Base-by-base conservation (phyloP, 2,888 invertebrate genomes). In the Alentia gelatinosa region DNA sequence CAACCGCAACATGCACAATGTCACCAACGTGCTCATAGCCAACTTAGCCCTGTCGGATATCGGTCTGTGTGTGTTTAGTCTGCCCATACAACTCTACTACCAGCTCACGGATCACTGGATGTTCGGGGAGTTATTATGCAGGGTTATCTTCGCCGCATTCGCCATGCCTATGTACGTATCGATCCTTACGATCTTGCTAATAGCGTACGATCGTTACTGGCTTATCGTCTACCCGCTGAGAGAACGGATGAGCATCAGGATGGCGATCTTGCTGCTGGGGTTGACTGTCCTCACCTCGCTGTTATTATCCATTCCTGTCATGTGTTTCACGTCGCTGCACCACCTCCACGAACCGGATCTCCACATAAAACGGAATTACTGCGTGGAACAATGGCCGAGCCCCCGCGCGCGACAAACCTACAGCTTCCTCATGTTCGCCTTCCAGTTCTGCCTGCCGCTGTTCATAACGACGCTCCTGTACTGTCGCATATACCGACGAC, bases 101-200 rank as follows among this genome's bases (percentile, higher is more conserved):
- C 95, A 95, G 91, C 92, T 96, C 37, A 95, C 94, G 3, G 94
- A 95, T 92, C 92, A 94, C 90, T 96, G 96, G 96, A 92, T 94
- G 40, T 95, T 96, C 91, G 96, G 96, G 4, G 91, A 93, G 7
- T 91, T 94, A 9, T 91, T 96, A 92, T 96, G 96, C 91, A 94
- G 93, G 79, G 94, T 95, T 7, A 93, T 95, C 79, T 95, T 95
- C 93, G 94, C 95, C 0, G 94, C 95, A 0, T 96, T 95, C 91
- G 95, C 95, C 26, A 94, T 96, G 74, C 96, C 96, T 0, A 93
- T 96, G 83, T 95, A 95, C 91, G 94, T 95, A 40, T 95, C 95
- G 1, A 94, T 95, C 0, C 92, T 95, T 89, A 94, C 95, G 4
- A 95, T 96, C 47, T 93, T 95, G 12, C 94, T 95, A 93, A 96